Base-by-base conservation (phyloP, 2,113 vertebrate genomes). In the Rafetus swinhoei region DNA sequence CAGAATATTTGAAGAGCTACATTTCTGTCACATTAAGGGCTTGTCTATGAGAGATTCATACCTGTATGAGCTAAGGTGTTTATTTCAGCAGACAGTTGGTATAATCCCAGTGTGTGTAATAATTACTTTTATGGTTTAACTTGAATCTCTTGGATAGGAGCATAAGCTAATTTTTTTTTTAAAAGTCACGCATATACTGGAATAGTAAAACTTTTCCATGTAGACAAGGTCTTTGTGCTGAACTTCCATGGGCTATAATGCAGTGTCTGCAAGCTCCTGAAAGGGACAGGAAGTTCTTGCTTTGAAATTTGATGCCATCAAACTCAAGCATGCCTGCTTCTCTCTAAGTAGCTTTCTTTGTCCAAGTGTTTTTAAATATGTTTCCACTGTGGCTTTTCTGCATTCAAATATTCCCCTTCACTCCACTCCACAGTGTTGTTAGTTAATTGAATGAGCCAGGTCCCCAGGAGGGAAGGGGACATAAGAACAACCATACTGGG, bases 301-400 rank as follows among this genome's bases (percentile, higher is more conserved):
- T 89, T 83, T 85, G 13, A 79, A 83, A 84, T 54, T 54, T 54
- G 53, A 54, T 54, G 53, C 53, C 53, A 54, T 54, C 14, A 14
- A 12, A 54, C 62, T 39, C 88, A 79, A 93, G 92, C 81, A 79
- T 85, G 92, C 93, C 93, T 91, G 85, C 32, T 95, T 52, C 92
- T 94, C 85, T 96, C 85, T 80, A 79, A 89, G 82, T 19, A 9
- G 92, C 81, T 85, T 93, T 89, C 88, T 95, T 93, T 82, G 52
- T 96, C 91, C 93, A 97, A 94, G 89, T 96, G 14, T 82, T 81
- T 94, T 96, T 94, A 86, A 94, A 95, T 65, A 88, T 87, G 65
- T 54, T 84, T 94, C 77, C 72, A 21, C 81, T 94, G 89, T 85
- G 5, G 8, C 90, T 89, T 45, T 45, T 45, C 45, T 89, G n/a